phyloP scores from a whole-genome alignment of 2,797 vertebrate species.

The Pseudochirops cupreus region DNA sequence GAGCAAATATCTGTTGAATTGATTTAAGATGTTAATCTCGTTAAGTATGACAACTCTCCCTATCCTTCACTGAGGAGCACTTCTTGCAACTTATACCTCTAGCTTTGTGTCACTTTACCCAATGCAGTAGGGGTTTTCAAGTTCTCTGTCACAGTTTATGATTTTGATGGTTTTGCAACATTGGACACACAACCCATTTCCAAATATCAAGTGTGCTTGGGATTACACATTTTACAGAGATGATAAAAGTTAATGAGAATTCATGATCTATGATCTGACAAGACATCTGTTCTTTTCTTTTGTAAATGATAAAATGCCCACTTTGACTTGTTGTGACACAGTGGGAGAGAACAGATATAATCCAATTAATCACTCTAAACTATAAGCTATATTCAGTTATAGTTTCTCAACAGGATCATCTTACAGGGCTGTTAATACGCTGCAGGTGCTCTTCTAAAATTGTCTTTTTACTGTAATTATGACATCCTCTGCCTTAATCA shows the following conservation, averaged over 20 bases:
- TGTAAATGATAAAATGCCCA: conserved; percentile 78
- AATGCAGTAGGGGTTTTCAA: conserved; percentile 70
- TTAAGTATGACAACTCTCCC: conserved; percentile 44
- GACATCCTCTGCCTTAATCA: conserved; percentile 56
- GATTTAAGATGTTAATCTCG: conserved; percentile 46
- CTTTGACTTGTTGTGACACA: conserved; percentile 80
- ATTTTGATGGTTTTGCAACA: conserved; percentile 83
- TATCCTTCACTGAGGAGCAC: conserved; percentile 37
- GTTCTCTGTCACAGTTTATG: conserved; percentile 78
- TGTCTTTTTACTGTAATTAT: conserved; percentile 72
- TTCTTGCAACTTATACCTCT: conserved; percentile 61
- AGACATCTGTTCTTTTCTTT: conserved; percentile 85
- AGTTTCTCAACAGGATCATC: conserved; percentile 83
- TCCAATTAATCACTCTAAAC: conserved; percentile 84
- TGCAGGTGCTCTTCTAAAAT: conserved; percentile 80
- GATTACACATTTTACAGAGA: conserved; percentile 86
- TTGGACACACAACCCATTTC: conserved; percentile 81
- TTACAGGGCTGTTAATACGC: conserved; percentile 74
- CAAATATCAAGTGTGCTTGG: conserved; percentile 83
- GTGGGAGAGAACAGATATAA: conserved; percentile 80
- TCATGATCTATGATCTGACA: conserved; percentile 86
- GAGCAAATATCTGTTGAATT: conserved; percentile 24
- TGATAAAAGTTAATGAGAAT: conserved; percentile 87
- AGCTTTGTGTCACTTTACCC: conserved; percentile 25
- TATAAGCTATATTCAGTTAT: conserved; percentile 83